A percentile compares a stretch with the other conserved stretches of the same genome.
phyloP scores from a whole-genome alignment of 30 jellyfish, hydroid and myxozoan species.

The Calvadosia cruxmelitensis region DNA sequence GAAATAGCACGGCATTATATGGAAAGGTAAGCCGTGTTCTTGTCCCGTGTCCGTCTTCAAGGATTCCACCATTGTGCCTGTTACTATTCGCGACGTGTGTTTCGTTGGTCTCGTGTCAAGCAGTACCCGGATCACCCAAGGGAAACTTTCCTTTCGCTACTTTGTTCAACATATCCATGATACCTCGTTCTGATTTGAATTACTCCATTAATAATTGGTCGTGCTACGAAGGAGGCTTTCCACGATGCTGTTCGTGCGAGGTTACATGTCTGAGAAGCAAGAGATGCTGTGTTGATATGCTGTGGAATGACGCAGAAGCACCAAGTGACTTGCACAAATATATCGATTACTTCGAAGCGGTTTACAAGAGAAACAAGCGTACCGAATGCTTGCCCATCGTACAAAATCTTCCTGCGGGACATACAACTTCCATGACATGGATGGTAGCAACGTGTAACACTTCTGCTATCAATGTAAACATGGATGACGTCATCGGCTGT shows the following conservation, averaged over 20 bases:
- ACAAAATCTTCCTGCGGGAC: not conserved
- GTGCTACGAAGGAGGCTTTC: not conserved
- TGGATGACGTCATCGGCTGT: constrained; percentile 1
- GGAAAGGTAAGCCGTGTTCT: too few species aligned
- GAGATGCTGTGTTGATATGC: constrained; percentile 2
- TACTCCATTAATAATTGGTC: not conserved
- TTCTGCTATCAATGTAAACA: not conserved
- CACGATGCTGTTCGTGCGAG: not conserved
- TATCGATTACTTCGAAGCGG: not conserved
- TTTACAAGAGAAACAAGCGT: not conserved
- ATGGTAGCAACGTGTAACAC: not conserved
- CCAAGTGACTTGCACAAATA: not conserved
- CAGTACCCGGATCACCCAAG: too few species aligned
- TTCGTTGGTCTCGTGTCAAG: too few species aligned
- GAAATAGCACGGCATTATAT: too few species aligned
- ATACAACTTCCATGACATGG: not conserved
- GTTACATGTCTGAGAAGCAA: not conserved
- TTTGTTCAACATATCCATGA: too few species aligned
- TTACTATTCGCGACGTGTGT: too few species aligned
- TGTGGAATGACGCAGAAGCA: not conserved
- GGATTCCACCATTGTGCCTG: too few species aligned
- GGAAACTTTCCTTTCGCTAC: too few species aligned
- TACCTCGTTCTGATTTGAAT: too few species aligned
- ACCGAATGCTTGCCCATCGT: not conserved
- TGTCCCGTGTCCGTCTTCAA: too few species aligned